Base-by-base conservation (phyloP, 2,888 invertebrate species). In the Nematopogon swammerdamellus region DNA sequence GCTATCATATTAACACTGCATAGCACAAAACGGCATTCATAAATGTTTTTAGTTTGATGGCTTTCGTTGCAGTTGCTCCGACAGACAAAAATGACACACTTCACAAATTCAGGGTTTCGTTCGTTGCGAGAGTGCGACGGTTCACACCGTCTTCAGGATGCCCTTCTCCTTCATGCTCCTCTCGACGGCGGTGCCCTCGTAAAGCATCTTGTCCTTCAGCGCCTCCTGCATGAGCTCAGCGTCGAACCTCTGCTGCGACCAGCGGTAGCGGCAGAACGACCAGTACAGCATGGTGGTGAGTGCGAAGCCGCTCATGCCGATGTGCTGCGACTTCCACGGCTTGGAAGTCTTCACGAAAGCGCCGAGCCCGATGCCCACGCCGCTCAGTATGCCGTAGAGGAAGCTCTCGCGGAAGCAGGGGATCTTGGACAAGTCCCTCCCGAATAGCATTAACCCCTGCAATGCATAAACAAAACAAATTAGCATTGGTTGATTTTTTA, bases 321-420 rank as follows among this genome's bases (percentile, higher is more conserved):
- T 72, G 61, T 89, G 85, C 25, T 84, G 82, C 0, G 91, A 82
- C 10, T 80, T 61, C 59, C 75, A 68, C 3, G 86, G 72, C 57
- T 83, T 83, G 54, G 92, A 92, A 11, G 91, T 91, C 56, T 86
- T 84, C 62, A 92, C 70, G 67, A 93, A 93, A 52, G 85, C 74
- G 4, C 80, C 70, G 50, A 91, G 60, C 11, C 91, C 92, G 53
- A 75, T 64, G 3, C 81, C 85, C 19, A 92, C 60, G 47, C 92
- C 92, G 45, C 88, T 81, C 48, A 82, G 68, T 48, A 91, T 83
- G 10, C 92, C 91, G 67, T 88, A 87, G 0, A 92, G 63, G 60
- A 89, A 87, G 63, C 89, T 89, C 59, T 85, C 85, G 53, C 90
- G 82, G 65, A 91, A 92, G 67, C 93, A 93, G 1, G 91, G 91